Base-by-base conservation (phyloP, 2,113 vertebrate genomes). In the Polyodon spathula region DNA sequence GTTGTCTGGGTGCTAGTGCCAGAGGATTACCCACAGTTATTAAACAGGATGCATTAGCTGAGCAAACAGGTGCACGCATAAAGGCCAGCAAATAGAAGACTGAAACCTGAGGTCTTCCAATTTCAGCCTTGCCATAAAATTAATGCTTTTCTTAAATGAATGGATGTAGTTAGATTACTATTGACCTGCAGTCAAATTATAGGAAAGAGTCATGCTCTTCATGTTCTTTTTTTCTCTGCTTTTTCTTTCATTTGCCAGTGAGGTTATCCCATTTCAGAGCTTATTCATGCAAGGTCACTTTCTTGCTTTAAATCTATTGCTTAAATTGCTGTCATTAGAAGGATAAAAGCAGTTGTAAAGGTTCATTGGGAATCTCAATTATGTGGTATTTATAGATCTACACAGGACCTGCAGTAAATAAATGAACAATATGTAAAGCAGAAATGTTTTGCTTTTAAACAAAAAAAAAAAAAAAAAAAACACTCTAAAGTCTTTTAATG, bases 41-140 rank as follows among this genome's bases (percentile, higher is more conserved):
- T 88, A 86, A 89, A 90, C 90, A 84, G 81, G 84, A 88, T 88
- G 86, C 86, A 89, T 91, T 91, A 93, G 90, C 89, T 86, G 88
- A 86, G 85, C 73, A 92, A 95, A 97, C 93, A 97, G 93, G 94
- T 97, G 94, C 90, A 88, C 86, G 86, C 81, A 92, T 86, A 94
- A 88, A 92, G 88, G 85, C 78, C 64, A 80, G 82, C 81, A 81
- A 90, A 83, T 80, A 80, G 78, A 81, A 87, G 67, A 87, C 80
- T 88, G 90, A 89, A 93, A 94, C 86, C 87, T 80, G 88, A 93
- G 72, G 80, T 80, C 82, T 81, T 76, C 79, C 82, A 81, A 72
- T 87, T 83, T 85, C 78, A 87, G 77, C 75, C 81, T 76, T 81
- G 81, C 71, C 78, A 74, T 72, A 79, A 89, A 90, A 89, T 89